Percentiles rank a stretch among this genome's conserved stretches.
These are phyloP conservation scores for Psittacara wagleri DNA, from an alignment of 2,113 vertebrate species.

Conservation along the genomic window DNA sequence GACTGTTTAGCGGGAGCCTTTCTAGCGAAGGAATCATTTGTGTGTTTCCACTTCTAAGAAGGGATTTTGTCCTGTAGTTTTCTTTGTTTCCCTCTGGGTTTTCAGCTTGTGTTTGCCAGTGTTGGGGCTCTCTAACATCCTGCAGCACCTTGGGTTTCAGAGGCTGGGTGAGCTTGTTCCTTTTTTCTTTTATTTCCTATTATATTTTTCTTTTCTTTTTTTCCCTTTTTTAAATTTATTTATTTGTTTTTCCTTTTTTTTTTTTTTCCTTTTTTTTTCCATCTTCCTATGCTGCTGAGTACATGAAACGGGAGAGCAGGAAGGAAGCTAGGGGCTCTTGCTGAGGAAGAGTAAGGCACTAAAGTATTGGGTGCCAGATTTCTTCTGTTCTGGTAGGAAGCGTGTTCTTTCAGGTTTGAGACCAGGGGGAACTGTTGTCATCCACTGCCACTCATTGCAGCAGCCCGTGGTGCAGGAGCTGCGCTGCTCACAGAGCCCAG, in stretches of 20 bases:
- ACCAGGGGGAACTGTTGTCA: not conserved
- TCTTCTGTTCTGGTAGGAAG: not conserved
- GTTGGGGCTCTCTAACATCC: rapidly evolving
- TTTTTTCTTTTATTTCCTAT: not conserved
- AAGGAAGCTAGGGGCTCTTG: not conserved
- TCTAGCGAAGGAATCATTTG: not conserved
- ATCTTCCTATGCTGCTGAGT: not conserved
- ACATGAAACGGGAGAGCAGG: not conserved
- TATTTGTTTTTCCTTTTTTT: not conserved
- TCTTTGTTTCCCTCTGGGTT: not conserved
- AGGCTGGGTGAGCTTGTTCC: not conserved
- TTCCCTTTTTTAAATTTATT: too few relatives aligned
- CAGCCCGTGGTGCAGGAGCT: not conserved
- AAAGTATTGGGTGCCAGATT: not conserved
- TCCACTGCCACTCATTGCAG: rapidly evolving
- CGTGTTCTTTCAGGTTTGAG: not conserved
- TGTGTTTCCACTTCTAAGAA: not conserved
- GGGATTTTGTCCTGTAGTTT: not conserved
- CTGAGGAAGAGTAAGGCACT: not conserved
- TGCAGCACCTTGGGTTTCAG: not conserved
- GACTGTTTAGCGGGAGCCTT: not conserved
- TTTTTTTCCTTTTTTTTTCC: not conserved
- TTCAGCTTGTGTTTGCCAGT: not conserved
- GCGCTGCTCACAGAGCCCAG: not conserved
- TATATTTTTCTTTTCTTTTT: not conserved